Base-by-base conservation (phyloP, 2,888 invertebrate species). In the Leptopterna dolabrata region DNA sequence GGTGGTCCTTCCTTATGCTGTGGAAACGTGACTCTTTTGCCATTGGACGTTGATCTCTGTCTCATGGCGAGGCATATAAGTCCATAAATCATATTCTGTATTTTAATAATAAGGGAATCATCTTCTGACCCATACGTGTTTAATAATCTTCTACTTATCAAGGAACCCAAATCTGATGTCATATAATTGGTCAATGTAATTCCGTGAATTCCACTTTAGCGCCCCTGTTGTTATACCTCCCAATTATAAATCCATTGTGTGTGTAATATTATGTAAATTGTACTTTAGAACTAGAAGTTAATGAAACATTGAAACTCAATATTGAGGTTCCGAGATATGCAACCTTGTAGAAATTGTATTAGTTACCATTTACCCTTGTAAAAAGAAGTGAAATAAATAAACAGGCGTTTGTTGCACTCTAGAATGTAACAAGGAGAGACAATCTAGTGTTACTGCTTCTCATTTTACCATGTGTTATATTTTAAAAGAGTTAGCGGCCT, bases 371-470 rank as follows among this genome's bases (percentile, higher is more conserved):
- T 73, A 29, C 30, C 70, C 43, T 83, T 70, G 70, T 70, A 85
- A 27, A 76, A 73, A n/a, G 55, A 73, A 85, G 47, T 85, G 82
- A 30, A 82, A 82, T 71, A 41, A 43, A 30, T 27, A 16, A 70
- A 83, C 70, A 30, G 63, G 76, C 47, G 29, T 63, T 70, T 63
- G 70, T 85, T 86, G 86, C 47, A 86, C 36, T 27, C 45, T 86
- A 86, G 43, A 78, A 45, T 63, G 45, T 70, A 63, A 43, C 86
- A 63, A 30, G 36, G 63, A 78, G 86, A 78, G 86, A 86, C 86
- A 86, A 86, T 86, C 86, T 86, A 86, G 86, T 55, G 76, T 86
- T 86, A 86, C 78, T 86, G 76, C 86, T 86, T 86, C 86, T 86
- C 51, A 86, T 41, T 76, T 86, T 76, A 86, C 55, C 78, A 19